Conservation (phyloP, 2,888 invertebrate genomes). For the Chaetogeoica ovagalla region DNA sequence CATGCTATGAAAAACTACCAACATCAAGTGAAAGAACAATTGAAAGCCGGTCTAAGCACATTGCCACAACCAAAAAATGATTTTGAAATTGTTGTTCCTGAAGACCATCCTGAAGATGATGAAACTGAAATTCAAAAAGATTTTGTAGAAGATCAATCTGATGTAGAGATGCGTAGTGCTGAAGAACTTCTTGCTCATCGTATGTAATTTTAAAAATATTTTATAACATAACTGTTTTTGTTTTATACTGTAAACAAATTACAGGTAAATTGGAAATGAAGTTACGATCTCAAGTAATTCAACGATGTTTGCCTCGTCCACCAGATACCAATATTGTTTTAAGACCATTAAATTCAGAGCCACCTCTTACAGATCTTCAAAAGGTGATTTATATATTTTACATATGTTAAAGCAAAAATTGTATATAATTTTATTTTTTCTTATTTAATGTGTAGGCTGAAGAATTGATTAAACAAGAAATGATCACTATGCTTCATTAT, state of each 20-base stretch:
- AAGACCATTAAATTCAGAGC: slow-evolving; percentile 74
- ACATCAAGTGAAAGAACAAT: slow-evolving; percentile 69
- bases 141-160: slow-evolving; percentile 50
- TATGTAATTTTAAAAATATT: slow-evolving; percentile 13
- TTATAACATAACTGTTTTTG: not conserved
- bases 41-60: slow-evolving; percentile 76
- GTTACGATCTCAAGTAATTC: slow-evolving; percentile 82
- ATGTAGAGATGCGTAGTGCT: slow-evolving; percentile 44
- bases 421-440: slow-evolving; percentile 9
- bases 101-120: slow-evolving; percentile 63
- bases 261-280: slow-evolving; percentile 70
- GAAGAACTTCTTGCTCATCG: slow-evolving; percentile 50
- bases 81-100: slow-evolving; percentile 97
- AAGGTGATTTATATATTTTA: slow-evolving; percentile 61
- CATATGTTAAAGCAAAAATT: not conserved
- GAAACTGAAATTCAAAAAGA: slow-evolving; percentile 45
- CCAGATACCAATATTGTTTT: slow-evolving; percentile 82
- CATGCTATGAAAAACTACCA: slow-evolving; percentile 69
- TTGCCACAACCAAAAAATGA: slow-evolving; percentile 94
- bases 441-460: slow-evolving; percentile 70
- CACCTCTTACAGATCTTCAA: slow-evolving; percentile 82
- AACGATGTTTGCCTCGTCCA: slow-evolving; percentile 82
- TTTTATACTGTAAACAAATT: slow-evolving; percentile 55
- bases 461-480: slow-evolving; percentile 93
- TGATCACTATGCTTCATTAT: slow-evolving; percentile 92